Conservation (phyloP, 2,888 invertebrate genomes). For the Hydriomena furcata region DNA sequence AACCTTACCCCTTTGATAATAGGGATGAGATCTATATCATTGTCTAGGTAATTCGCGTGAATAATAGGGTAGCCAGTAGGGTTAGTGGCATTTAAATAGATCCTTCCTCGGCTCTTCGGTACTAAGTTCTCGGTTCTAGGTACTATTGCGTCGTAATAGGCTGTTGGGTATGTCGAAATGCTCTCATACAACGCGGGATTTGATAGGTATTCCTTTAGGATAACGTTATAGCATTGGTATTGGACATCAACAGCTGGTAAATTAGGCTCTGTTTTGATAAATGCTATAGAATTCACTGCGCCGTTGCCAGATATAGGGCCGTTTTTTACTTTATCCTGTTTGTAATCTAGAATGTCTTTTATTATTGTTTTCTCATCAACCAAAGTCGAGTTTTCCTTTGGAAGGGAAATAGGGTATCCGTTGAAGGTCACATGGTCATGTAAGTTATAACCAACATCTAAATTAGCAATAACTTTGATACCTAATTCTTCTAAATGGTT, state of each 20-base stretch:
- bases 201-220: slow-evolving; percentile 74
- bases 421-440: slow-evolving; percentile 71
- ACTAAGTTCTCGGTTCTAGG: slow-evolving; percentile 82
- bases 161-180: slow-evolving; percentile 70
- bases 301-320: slow-evolving; percentile 82
- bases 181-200: slow-evolving; percentile 63
- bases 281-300: slow-evolving; percentile 79
- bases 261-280: slow-evolving; percentile 76
- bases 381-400: slow-evolving; percentile 74
- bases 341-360: slow-evolving; percentile 64
- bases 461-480: slow-evolving; percentile 54
- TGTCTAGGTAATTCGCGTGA: slow-evolving; percentile 85
- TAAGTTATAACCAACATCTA: slow-evolving; percentile 65
- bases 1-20: slow-evolving; percentile 84
- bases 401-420: slow-evolving; percentile 75
- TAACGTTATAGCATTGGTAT: slow-evolving; percentile 72
- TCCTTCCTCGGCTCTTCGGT: slow-evolving; percentile 84
- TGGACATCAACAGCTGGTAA: slow-evolving; percentile 85
- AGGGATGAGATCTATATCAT: slow-evolving; percentile 82
- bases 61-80: slow-evolving; percentile 88
- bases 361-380: slow-evolving; percentile 62
- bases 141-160: slow-evolving; percentile 84
- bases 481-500: slow-evolving; percentile 49
- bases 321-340: slow-evolving; percentile 48
- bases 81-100: slow-evolving; percentile 85